Conservation (phyloP, 2,113 vertebrate species). For the Turnix velox region DNA sequence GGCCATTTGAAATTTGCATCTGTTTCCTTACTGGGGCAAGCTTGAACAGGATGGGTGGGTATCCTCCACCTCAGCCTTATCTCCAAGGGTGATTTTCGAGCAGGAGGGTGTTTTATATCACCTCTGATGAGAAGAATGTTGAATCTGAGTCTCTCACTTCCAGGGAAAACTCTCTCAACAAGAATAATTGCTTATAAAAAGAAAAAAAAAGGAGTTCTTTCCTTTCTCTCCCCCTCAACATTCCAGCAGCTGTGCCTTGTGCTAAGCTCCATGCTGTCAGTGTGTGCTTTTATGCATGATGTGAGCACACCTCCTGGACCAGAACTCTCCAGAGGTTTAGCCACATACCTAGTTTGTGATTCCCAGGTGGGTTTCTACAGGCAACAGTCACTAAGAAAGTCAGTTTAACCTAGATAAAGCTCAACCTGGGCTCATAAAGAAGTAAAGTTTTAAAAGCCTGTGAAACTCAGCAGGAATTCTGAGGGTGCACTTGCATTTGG, state of each 20-base stretch:
- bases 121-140: neutral
- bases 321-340: neutral
- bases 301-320: slow-evolving; percentile 21
- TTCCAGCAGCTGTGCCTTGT: neutral
- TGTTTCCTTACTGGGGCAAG: slow-evolving; percentile 17
- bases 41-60: slow-evolving; percentile 28
- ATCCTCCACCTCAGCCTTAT: slow-evolving; percentile 46
- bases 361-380: neutral
- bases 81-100: neutral
- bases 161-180: neutral
- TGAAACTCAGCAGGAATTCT: neutral
- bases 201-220: neutral
- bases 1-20: slow-evolving; percentile 51
- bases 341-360: neutral
- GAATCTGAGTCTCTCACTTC: neutral
- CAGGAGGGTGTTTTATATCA: neutral
- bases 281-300: slow-evolving; percentile 26
- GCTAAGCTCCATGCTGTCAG: slow-evolving; percentile 4
- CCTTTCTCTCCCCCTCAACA: neutral
- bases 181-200: slow-evolving; percentile 26
- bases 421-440: neutral
- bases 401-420: slow-evolving; percentile 16
- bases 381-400: neutral
- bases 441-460: neutral
- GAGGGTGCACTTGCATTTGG: neutral